phyloP scores from a whole-genome alignment of 2,113 vertebrate species.

The Brachyhypopomus occidentalis region DNA sequence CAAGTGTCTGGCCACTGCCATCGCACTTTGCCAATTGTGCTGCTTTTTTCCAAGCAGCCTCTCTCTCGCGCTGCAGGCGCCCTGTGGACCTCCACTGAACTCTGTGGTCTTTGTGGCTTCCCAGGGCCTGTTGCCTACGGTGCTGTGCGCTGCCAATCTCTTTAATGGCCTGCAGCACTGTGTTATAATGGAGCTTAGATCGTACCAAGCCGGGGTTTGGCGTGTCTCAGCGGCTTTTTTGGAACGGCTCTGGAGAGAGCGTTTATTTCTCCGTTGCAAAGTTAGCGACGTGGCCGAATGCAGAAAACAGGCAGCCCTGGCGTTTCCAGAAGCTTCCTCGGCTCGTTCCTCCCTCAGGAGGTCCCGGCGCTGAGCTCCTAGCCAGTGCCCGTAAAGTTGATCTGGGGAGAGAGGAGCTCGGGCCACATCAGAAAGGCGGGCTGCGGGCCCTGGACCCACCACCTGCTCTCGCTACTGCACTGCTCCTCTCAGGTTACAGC shows the following conservation, averaged over 20 bases:
- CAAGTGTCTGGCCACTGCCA: slow-evolving; percentile 27
- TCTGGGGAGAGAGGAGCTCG: slow-evolving; percentile 14
- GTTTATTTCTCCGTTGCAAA: background rate
- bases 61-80: background rate
- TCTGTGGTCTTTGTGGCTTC: slow-evolving; percentile 12
- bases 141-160: background rate
- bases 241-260: background rate
- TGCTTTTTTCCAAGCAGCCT: slow-evolving; percentile 23
- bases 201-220: background rate
- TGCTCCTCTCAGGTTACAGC: slow-evolving; percentile 58
- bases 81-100: background rate
- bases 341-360: background rate
- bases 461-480: no score
- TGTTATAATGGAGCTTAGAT: background rate
- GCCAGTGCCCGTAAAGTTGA: slow-evolving; percentile 18
- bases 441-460: no score
- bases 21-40: slow-evolving; percentile 48
- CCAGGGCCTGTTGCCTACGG: background rate
- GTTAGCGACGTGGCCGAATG: slow-evolving; percentile 12
- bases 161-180: background rate
- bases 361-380: background rate
- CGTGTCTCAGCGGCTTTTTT: background rate
- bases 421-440: background rate
- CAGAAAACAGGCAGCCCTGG: slow-evolving; percentile 14
- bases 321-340: background rate